Percentiles rank a stretch among this genome's conserved stretches.
Evolutionary conservation across 2,113 vertebrate species (phyloP).

Genomic region (Carlito syrichta): DNA sequence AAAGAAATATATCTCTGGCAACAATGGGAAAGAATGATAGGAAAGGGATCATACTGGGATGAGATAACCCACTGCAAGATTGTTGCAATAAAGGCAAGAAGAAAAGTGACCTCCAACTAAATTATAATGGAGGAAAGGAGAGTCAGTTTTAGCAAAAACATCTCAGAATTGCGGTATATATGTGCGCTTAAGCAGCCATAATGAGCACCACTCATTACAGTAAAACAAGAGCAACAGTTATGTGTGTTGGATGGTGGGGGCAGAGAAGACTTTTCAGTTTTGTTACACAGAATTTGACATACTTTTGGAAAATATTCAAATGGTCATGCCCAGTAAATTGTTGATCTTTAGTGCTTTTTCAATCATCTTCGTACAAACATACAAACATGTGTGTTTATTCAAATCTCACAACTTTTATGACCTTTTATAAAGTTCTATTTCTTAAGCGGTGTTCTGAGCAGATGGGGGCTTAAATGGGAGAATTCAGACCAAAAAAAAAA

Average conservation of each 20-base stretch:
- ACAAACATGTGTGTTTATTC: neutral
- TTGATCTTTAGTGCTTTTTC: neutral
- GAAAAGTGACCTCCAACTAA: neutral
- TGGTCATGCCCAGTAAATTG: neutral
- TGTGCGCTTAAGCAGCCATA: neutral
- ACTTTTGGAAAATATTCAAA: neutral
- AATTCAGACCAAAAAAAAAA: too few species aligned
- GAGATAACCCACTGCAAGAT: neutral
- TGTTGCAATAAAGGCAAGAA: neutral
- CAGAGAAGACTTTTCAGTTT: neutral
- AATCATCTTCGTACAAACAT: neutral
- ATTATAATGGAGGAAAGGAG: neutral
- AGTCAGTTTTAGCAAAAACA: neutral
- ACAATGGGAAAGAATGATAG: neutral
- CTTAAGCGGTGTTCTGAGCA: neutral
- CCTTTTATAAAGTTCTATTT: neutral
- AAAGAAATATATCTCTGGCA: neutral
- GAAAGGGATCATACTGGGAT: neutral
- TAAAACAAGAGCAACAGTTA: neutral
- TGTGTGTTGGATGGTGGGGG: accelerated
- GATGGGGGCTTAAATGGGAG: neutral
- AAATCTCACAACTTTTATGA: neutral
- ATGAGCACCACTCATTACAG: neutral
- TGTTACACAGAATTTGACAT: neutral
- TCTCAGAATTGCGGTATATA: neutral